Base-by-base conservation (phyloP, 2,113 vertebrate species). In the Calypte anna region DNA sequence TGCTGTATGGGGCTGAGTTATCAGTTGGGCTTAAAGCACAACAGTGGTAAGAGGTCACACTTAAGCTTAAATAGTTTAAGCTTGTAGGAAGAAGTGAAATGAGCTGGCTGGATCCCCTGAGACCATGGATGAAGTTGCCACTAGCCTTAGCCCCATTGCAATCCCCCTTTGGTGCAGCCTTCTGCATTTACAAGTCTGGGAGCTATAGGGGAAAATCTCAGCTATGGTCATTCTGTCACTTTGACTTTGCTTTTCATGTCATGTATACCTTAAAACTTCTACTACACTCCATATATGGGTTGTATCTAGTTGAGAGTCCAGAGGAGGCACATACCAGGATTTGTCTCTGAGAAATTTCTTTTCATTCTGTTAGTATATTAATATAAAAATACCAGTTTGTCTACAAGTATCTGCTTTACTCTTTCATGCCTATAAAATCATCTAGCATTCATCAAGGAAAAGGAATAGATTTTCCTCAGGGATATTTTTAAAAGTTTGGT, bases 401-500 rank as follows among this genome's bases (percentile, higher is more conserved):
- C 19, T 36, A 28, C 20, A 78, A 63, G 3, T 58, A 27, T 57
- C 13, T 86, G 46, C 22, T 85, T 53, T 67, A 30, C 8, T 88
- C 9, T 86, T 86, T 75, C 63, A 62, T 55, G 19, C 27, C 33
- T 81, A 12, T 75, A 50, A 80, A 90, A 75, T 68, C 2, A 1
- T 51, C 72, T 13, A 88, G 3, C 9, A 66, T 36, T 61, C 51
- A 92, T 24, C 4, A 36, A 21, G 14, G 25, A 57, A 86, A 67
- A 80, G 8, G 31, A 91, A 82, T 86, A 8, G 63, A 75, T 64
- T 94, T n/a, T n/a, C n/a, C n/a, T 82, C 54, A 68, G n/a, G 55
- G n/a, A n/a, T 84, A 44, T 44, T 80, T 92, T 61, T 91, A 91
- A 31, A 80, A 64, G 33, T 88, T 82, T 73, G 18, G 40, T 40